Evolutionary conservation across 92 coral and sea anemone genomes (phyloP).

Genomic region (Porites evermanni): DNA sequence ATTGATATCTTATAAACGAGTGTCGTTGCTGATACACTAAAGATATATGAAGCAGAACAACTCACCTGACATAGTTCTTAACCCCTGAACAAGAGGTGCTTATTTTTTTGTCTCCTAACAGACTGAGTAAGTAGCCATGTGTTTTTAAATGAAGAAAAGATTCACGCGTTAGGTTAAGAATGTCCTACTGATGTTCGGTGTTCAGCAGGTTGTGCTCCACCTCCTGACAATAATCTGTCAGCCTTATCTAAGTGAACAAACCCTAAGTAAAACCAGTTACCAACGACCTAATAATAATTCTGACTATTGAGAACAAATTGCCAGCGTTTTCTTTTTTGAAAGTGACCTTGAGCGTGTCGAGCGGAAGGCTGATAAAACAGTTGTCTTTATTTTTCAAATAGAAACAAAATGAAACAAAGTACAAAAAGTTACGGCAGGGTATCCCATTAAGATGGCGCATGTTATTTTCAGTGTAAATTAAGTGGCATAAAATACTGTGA

Average conservation of each 20-base stretch:
- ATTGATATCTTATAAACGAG: neutral
- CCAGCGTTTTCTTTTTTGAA: too few relatives aligned
- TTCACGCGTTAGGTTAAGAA: conserved; percentile 17
- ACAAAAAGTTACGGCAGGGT: neutral
- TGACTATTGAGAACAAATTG: neutral
- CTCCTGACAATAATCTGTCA: conserved; percentile 3
- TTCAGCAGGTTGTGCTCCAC: conserved; percentile 30
- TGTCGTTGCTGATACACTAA: neutral
- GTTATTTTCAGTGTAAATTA: too few relatives aligned
- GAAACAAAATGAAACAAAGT: neutral
- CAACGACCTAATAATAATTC: neutral
- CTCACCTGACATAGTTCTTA: conserved; percentile 12
- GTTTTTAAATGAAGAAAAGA: conserved; percentile 10
- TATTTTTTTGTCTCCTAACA: neutral
- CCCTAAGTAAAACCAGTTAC: neutral
- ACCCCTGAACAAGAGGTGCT: conserved; percentile 5
- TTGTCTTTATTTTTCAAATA: neutral
- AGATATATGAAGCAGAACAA: neutral
- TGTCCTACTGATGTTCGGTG: conserved; percentile 18
- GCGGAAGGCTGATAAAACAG: too few relatives aligned
- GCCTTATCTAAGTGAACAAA: neutral
- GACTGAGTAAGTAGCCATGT: neutral
- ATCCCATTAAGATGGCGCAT: too few relatives aligned
- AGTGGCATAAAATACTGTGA: too few relatives aligned
- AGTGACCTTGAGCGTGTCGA: too few relatives aligned